Evolutionary conservation across 2,113 vertebrate species (phyloP), one percentile per base, ranked within the genome.

Genomic region (Cranoglanis bouderius): DNA sequence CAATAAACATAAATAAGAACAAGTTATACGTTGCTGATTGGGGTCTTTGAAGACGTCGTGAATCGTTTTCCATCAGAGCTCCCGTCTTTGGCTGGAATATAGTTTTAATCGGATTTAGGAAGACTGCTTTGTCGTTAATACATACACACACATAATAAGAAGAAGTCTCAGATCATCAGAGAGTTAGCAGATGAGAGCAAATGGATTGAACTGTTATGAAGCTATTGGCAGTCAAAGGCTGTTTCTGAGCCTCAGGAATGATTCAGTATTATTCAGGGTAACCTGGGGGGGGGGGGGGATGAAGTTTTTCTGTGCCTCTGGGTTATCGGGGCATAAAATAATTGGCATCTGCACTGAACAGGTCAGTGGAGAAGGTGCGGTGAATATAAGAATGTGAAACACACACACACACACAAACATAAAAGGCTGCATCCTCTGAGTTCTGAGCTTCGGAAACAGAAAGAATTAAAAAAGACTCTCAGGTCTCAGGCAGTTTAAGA

Each of bases 401-500:
- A 29, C n/a, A 57, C n/a, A 82, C 51, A 74, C 81, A 55, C 49
- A 53, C 49, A n/a, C 29, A 82, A 53, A 82, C 16, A 16, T 57
- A 24, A 57, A 82, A 57, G 53, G 6, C 26, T 51, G 26, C 26
- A 49, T 35, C 40, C 24, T 86, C 40, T 61, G 77, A 65, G 59
- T 63, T 85, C 32, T 85, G 85, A 21, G 59, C 67, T 82, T 72
- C 13, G 14, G n/a, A 82, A 82, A 90, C 40, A 77, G 24, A 90
- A 38, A 65, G 67, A 77, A 57, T 49, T 32, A 51, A 80, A 78
- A 46, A 59, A 49, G 77, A 6, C 88, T 51, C 74, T 87, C 61
- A 49, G 55, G 84, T 89, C 65, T 59, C 70, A 85, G 63, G 63
- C 84, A 81, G 90, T 92, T 92, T 92, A 88, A 75, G 59, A 90